phyloP scores from a whole-genome alignment of 2,888 invertebrate genomes.

The Thymelicus lineola region DNA sequence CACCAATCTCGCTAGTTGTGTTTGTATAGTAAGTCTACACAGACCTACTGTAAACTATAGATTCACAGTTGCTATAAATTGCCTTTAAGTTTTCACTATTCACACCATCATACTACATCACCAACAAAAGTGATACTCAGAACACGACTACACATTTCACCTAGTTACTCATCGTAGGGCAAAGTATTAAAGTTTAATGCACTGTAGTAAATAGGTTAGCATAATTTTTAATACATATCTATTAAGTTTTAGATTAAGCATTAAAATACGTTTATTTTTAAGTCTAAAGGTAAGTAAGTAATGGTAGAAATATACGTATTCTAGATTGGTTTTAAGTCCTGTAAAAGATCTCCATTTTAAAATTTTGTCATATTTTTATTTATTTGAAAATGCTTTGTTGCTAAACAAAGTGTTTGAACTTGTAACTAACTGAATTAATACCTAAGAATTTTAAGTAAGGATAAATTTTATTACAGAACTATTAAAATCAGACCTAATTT shows the following conservation, averaged over 20 bases:
- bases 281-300: no score
- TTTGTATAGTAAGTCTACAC: no score
- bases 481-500: constrained; percentile 11
- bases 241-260: constrained; percentile 4
- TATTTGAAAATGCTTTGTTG: no score
- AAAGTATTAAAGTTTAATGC: constrained; percentile 20
- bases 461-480: constrained; percentile 22
- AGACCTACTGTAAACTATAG: no score
- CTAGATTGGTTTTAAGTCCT: neutral
- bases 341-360: neutral
- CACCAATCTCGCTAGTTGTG: no score
- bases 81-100: neutral
- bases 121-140: constrained; percentile 21
- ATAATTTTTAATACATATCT: neutral
- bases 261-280: no score
- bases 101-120: constrained; percentile 9
- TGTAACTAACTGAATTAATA: no score
- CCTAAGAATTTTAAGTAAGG: neutral
- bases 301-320: no score
- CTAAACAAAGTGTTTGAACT: no score
- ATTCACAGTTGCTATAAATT: no score
- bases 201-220: constrained; percentile 24
- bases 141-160: constrained; percentile 32
- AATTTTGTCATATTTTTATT: neutral
- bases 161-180: constrained; percentile 10